phyloP scores from a whole-genome alignment of 1,140 invertebrate genomes.

The Anoplophora glabripennis region DNA sequence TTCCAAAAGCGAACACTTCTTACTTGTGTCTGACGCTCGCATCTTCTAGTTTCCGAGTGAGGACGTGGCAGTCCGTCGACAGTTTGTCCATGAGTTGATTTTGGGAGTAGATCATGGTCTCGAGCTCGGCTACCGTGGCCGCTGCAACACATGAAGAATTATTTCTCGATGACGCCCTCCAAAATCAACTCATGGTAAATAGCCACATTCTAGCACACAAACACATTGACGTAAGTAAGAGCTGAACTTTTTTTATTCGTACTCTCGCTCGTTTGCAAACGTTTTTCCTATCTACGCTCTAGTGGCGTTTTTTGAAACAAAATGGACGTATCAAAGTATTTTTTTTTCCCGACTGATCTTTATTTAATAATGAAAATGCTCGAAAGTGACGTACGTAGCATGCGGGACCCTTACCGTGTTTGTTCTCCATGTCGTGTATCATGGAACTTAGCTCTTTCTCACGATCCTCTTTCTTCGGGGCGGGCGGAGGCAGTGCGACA shows the following conservation, averaged over 20 bases:
- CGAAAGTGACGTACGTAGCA: too few species aligned
- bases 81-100: conserved; percentile 85
- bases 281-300: too few species aligned
- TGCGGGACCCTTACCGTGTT: conserved; percentile 64
- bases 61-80: conserved; percentile 77
- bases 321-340: neutral
- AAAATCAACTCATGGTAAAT: conserved; percentile 43
- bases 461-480: conserved; percentile 35
- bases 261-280: neutral
- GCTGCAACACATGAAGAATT: conserved; percentile 56
- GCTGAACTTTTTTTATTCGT: neutral
- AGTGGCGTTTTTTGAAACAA: too few species aligned
- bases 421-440: conserved; percentile 73
- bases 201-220: neutral
- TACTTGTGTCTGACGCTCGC: conserved; percentile 81
- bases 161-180: conserved; percentile 19
- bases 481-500: conserved; percentile 41
- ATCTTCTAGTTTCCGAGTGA: conserved; percentile 82
- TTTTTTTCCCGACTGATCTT: neutral
- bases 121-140: conserved; percentile 78
- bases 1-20: conserved; percentile 37
- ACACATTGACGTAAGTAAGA: neutral
- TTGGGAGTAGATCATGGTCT: conserved; percentile 81
- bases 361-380: too few species aligned
- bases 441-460: conserved; percentile 70